Evolutionary conservation across 1,140 invertebrate genomes (phyloP).

Genomic region (Leptinotarsa lineolata): DNA sequence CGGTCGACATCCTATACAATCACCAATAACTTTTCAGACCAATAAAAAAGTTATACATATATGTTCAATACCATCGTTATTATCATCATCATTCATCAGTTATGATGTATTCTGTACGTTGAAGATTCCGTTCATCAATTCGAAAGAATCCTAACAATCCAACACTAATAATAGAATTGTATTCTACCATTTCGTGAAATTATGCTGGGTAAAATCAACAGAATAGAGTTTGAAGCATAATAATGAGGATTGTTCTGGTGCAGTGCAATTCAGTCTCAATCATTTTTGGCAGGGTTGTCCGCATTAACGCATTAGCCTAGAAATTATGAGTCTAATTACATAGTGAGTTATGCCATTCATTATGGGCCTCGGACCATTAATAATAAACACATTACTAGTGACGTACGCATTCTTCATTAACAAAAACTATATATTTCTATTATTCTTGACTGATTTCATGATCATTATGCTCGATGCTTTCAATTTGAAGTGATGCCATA

Average conservation of each 20-base stretch:
- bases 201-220: neutral
- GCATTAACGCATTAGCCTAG: conserved; percentile 53
- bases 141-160: too few relatives aligned
- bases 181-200: too few relatives aligned
- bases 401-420: conserved; percentile 54
- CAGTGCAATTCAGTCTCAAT: conserved; percentile 51
- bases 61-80: too few relatives aligned
- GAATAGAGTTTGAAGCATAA: conserved; percentile 17
- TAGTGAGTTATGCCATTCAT: conserved; percentile 55
- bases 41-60: too few relatives aligned
- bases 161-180: too few relatives aligned
- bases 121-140: too few relatives aligned
- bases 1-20: too few relatives aligned
- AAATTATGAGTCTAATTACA: conserved; percentile 56
- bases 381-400: conserved; percentile 54
- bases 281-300: conserved; percentile 53
- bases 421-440: conserved; percentile 56
- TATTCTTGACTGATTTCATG: conserved; percentile 48
- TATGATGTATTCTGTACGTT: too few relatives aligned
- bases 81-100: too few relatives aligned
- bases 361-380: conserved; percentile 48
- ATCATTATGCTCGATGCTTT: conserved; percentile 42
- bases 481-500: conserved; percentile 48
- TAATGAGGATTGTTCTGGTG: conserved; percentile 37
- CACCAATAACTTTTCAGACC: too few relatives aligned